Percentiles rank a stretch among this genome's conserved stretches.
phyloP scores from a whole-genome alignment of 2,113 vertebrate genomes.

The Muntiacus reevesi region DNA sequence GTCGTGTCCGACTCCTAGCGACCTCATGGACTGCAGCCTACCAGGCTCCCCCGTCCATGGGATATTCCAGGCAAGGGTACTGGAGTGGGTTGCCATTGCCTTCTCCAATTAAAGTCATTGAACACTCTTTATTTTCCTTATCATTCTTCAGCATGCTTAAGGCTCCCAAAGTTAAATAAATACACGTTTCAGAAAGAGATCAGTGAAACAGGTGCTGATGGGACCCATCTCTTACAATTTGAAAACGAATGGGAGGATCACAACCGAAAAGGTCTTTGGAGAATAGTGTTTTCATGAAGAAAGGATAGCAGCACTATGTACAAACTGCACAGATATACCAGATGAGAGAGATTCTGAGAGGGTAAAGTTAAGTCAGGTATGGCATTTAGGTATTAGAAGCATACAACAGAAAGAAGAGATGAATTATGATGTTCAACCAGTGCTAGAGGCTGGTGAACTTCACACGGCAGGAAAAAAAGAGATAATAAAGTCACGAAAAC shows the following conservation, averaged over 20 bases:
- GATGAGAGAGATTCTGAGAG: not conserved
- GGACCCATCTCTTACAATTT: not conserved
- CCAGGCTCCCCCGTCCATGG: too few relatives aligned
- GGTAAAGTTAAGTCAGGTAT: not conserved
- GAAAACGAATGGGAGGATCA: not conserved
- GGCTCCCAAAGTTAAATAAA: not conserved
- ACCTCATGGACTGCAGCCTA: too few relatives aligned
- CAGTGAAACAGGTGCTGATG: not conserved
- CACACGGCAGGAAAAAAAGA: not conserved
- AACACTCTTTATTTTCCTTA: not conserved
- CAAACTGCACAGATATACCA: not conserved
- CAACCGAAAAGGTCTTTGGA: slow-evolving; percentile 11
- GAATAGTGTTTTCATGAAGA: not conserved
- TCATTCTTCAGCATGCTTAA: not conserved
- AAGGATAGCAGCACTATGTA: not conserved
- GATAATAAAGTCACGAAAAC: not conserved
- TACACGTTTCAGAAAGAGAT: slow-evolving; percentile 9
- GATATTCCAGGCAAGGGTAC: too few relatives aligned
- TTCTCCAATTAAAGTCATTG: not conserved
- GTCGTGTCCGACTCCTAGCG: too few relatives aligned
- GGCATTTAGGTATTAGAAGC: not conserved
- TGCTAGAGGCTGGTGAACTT: not conserved
- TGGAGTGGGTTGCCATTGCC: too few relatives aligned
- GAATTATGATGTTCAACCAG: not conserved
- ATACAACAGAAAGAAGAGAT: slow-evolving; percentile 4